A percentile compares a stretch with the other conserved stretches of the same genome.
phyloP scores from a whole-genome alignment of 2,113 vertebrate species.

The Cynopterus brachyotis region DNA sequence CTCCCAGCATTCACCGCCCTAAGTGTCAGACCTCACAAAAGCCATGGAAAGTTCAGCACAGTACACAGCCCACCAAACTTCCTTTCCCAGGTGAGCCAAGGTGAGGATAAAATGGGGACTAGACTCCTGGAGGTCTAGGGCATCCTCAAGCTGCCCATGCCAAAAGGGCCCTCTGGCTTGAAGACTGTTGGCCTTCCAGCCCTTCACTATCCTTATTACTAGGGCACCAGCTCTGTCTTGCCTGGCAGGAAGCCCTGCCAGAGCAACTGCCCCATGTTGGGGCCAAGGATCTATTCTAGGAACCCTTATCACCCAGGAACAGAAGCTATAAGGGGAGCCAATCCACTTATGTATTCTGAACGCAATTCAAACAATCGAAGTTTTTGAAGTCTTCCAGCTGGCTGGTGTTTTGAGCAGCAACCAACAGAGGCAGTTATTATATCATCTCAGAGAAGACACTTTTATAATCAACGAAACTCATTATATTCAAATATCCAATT shows the following conservation, averaged over 20 bases:
- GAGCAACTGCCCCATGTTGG: neutral
- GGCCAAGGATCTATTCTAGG: neutral
- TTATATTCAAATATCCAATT: slow-evolving; percentile 57
- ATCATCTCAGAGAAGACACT: slow-evolving; percentile 48
- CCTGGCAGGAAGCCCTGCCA: neutral
- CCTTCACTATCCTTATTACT: neutral
- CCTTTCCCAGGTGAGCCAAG: neutral
- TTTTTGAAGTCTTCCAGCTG: slow-evolving; percentile 67
- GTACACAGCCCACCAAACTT: neutral
- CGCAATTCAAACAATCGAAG: neutral
- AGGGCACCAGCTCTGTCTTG: neutral
- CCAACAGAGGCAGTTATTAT: slow-evolving; percentile 48
- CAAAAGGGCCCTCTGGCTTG: neutral
- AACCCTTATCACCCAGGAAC: slow-evolving; percentile 36
- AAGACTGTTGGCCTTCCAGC: neutral
- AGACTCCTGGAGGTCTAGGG: neutral
- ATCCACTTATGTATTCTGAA: slow-evolving; percentile 23
- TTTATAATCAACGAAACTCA: slow-evolving; percentile 53
- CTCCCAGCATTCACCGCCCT: neutral
- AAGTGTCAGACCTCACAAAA: neutral
- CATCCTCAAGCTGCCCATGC: neutral
- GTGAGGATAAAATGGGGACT: neutral
- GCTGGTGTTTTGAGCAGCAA: slow-evolving; percentile 43
- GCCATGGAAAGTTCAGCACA: neutral
- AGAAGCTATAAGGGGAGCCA: slow-evolving; percentile 46